Evolutionary conservation across 2,797 vertebrate genomes (phyloP), one percentile per base, ranked within the genome.

Genomic region (Jordanella pulchra): DNA sequence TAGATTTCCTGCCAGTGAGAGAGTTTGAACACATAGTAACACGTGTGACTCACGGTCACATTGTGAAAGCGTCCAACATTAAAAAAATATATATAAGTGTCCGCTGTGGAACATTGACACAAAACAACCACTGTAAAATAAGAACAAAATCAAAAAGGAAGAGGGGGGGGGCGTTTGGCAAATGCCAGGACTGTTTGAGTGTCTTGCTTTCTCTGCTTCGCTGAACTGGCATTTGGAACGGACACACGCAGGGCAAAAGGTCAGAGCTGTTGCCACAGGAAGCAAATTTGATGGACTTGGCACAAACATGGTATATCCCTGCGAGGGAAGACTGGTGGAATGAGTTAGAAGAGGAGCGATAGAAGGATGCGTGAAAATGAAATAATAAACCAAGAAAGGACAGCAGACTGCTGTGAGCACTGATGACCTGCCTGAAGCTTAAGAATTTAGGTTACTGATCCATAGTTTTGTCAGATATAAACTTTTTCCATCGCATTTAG

Each of bases 171-270:
- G 71, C 73, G 73, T 77, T 45, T 71, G 58, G 71, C 44, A 89
- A 90, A 89, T 85, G 82, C 82, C 85, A 88, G 71, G 56, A 69
- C 44, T 27, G 72, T 80, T 76, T 72, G 55, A 77, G 65, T 18
- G 50, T 68, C 61, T 75, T 50, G 51, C 61, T 54, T 68, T 73
- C 86, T 80, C 81, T 74, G 75, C 75, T 86, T 80, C 13, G 15
- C 65, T 81, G 86, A 86, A 83, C 81, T 84, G 79, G 78, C 88
- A 89, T 89, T 90, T 91, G 80, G 71, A 84, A 73, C 50, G 67
- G 69, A 83, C 75, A 76, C 79, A 82, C 5, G 70, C 78, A 48
- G 86, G 85, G 80, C 72, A 73, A 87, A 81, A 90, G 86, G 85
- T 87, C 83, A 84, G 28, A 77, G 30, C 75, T 58, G 70, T 82